Percentiles rank a stretch among this genome's conserved stretches.
phyloP scores from a whole-genome alignment of 2,888 invertebrate species.

The Melikaiella ostensackeni region DNA sequence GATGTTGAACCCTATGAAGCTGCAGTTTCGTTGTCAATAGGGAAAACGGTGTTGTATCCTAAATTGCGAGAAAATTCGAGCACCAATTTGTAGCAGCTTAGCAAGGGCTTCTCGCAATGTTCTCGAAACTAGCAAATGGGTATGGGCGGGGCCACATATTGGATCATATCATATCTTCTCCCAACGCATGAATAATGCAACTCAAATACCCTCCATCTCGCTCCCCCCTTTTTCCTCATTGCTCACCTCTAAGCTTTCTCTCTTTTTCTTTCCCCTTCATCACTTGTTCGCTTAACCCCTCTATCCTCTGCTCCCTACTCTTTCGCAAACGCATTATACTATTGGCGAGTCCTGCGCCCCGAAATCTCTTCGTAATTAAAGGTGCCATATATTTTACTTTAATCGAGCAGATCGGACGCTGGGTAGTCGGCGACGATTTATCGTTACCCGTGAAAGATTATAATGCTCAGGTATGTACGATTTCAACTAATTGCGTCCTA shows the following conservation, averaged over 20 bases:
- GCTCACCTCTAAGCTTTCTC: conserved; percentile 27
- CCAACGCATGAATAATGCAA: conserved; percentile 76
- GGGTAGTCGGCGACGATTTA: conserved; percentile 66
- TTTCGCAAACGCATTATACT: conserved; percentile 53
- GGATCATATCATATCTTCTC: conserved; percentile 77
- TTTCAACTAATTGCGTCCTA: conserved; percentile 44
- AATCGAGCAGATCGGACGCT: conserved; percentile 69
- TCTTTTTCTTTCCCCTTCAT: conserved; percentile 49
- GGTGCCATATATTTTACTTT: conserved; percentile 73
- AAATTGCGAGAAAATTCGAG: conserved; percentile 75
- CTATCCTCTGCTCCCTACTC: conserved; percentile 17
- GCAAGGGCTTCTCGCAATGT: conserved; percentile 57
- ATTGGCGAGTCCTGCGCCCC: conserved; percentile 59
- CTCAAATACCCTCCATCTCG: conserved; percentile 62
- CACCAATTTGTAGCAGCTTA: conserved; percentile 76
- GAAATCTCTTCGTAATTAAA: conserved; percentile 72
- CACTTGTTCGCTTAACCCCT: conserved; percentile 51
- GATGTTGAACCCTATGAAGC: not conserved
- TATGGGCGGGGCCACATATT: conserved; percentile 72
- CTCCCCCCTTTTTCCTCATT: conserved; percentile 43
- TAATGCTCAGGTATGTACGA: conserved; percentile 52
- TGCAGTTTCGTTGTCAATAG: not conserved
- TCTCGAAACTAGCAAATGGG: conserved; percentile 37
- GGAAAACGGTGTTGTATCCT: conserved; percentile 44
- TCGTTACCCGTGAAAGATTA: conserved; percentile 60